Conservation (phyloP, 1,140 invertebrate species). For the Brachionus paranguensis region DNA sequence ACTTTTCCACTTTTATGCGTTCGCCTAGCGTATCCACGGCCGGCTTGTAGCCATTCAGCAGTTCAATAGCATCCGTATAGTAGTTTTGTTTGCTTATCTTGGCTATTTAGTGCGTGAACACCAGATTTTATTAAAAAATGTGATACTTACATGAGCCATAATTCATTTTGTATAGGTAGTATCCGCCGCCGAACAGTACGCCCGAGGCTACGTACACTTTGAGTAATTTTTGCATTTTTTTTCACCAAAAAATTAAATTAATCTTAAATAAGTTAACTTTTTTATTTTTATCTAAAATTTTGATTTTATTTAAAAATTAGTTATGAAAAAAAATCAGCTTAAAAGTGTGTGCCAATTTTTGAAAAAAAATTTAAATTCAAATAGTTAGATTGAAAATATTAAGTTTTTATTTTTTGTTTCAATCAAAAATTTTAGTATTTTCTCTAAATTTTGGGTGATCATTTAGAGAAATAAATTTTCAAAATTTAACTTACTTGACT, state of each 20-base stretch:
- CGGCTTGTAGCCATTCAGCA: not conserved
- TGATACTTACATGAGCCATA: not conserved
- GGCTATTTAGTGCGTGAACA: not conserved
- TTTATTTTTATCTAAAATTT: too few species aligned
- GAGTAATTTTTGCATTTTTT: slow-evolving; percentile 23
- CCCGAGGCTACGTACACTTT: not conserved
- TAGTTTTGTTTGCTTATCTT: slow-evolving; percentile 1
- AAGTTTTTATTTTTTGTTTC: too few species aligned
- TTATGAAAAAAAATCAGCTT: not conserved
- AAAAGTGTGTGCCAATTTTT: too few species aligned
- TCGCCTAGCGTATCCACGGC: not conserved
- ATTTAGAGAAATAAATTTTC: too few species aligned
- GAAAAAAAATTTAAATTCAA: too few species aligned
- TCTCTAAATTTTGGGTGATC: too few species aligned
- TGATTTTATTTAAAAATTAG: not conserved
- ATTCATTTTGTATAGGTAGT: not conserved
- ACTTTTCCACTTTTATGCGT: not conserved
- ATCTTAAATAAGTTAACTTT: not conserved
- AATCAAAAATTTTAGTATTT: too few species aligned
- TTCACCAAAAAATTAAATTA: not conserved
- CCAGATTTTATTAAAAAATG: not conserved
- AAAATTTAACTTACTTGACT: too few species aligned
- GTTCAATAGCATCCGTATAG: not conserved
- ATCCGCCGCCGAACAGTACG: not conserved
- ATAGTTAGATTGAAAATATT: too few species aligned